Evolutionary conservation across 2,888 invertebrate genomes (phyloP), one percentile per base, ranked within the genome.

Genomic region (Cantharis rustica): DNA sequence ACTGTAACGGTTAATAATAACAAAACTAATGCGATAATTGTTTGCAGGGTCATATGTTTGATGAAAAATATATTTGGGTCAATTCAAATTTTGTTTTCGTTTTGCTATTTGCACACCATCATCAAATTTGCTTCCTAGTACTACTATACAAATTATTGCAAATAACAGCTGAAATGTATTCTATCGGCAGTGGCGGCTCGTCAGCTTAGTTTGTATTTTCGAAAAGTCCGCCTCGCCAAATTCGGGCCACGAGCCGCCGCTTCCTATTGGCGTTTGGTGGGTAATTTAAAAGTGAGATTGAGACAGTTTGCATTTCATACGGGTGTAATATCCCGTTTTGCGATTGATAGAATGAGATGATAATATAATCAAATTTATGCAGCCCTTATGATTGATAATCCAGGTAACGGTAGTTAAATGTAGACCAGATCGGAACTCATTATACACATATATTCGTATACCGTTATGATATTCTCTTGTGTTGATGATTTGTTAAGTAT

Each of bases 351-450:
- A 73, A 79, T 75, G 62, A 76, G 61, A 79, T 76, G 78, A 78
- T 78, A 78, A 78, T 76, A 17, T 72, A 78, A 69, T 72, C 72
- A 77, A 75, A 79, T 75, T 71, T 77, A 75, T 76, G 75, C 74
- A 61, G 77, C 79, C 79, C 79, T 79, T 79, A 79, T 77, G 66
- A 70, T 71, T 77, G 73, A 78, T 75, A 75, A 78, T 76, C 72
- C 72, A 72, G 61, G 73, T 80, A 80, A 80, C 80, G 80, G 80
- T 80, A 74, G 69, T 76, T 77, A 78, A 79, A 80, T 80, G 78
- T 79, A 78, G 78, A 79, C 78, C 75, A 78, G 75, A 77, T 79
- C 78, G 77, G 72, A 69, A 77, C 73, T 75, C 75, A 77, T 78
- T 76, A 74, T 74, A 73, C 71, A 71, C 70, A 73, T 73, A 73